These are phyloP conservation scores for Albula glossodonta DNA, from an alignment of 2,113 vertebrate species.

Conservation along the genomic window DNA sequence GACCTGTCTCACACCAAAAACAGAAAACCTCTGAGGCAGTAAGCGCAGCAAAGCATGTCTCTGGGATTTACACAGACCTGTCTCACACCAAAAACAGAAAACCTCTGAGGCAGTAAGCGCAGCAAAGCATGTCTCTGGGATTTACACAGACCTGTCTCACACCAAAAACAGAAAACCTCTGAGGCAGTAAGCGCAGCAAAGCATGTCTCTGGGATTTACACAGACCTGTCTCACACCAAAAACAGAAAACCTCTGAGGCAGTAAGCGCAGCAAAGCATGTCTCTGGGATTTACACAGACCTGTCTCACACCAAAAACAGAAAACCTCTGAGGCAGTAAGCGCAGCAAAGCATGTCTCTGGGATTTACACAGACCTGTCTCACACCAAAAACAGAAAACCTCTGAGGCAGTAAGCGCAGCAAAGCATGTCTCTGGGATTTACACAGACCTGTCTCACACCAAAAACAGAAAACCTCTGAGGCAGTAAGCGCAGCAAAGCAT, in stretches of 20 bases:
- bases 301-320: slow-evolving; percentile 63
- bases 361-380: too few relatives aligned
- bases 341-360: slow-evolving; percentile 5
- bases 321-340: slow-evolving; percentile 58
- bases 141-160: too few relatives aligned
- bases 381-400: slow-evolving; percentile 62
- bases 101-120: slow-evolving; percentile 56
- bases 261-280: slow-evolving; percentile 43
- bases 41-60: slow-evolving; percentile 36
- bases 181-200: slow-evolving; percentile 52
- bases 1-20: too few relatives aligned
- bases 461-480: slow-evolving; percentile 61
- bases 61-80: too few relatives aligned
- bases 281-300: too few relatives aligned
- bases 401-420: slow-evolving; percentile 53
- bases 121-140: background rate
- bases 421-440: too few relatives aligned
- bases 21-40: slow-evolving; percentile 58
- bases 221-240: too few relatives aligned
- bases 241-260: slow-evolving; percentile 58
- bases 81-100: slow-evolving; percentile 62
- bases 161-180: slow-evolving; percentile 62
- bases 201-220: too few relatives aligned
- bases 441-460: too few relatives aligned
- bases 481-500: slow-evolving; percentile 48